These are phyloP conservation scores for Orthonevra nobilis DNA, from an alignment of 2,888 invertebrate genomes.

Conservation along the genomic window DNA sequence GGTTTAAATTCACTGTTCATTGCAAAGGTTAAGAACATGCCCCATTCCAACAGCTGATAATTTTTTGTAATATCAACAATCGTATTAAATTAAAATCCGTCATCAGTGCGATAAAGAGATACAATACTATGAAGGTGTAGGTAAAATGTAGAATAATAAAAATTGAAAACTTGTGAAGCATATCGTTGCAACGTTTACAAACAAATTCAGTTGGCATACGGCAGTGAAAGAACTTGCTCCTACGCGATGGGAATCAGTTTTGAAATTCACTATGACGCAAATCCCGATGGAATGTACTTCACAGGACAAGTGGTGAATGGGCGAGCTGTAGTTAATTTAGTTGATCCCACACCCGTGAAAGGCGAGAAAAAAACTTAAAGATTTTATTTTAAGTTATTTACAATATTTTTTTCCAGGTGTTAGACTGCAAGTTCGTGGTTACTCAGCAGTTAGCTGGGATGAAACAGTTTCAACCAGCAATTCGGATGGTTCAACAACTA, in stretches of 20 bases:
- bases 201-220: not conserved
- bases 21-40: too few relatives aligned
- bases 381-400: not conserved
- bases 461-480: not conserved
- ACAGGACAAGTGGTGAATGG: constrained; percentile 75
- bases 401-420: constrained; percentile 9
- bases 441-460: constrained; percentile 46
- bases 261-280: constrained; percentile 76
- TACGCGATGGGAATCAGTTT: constrained; percentile 73
- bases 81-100: too few relatives aligned
- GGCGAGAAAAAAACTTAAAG: constrained; percentile 46
- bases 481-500: constrained; percentile 22
- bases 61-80: too few relatives aligned
- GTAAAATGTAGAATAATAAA: too few relatives aligned
- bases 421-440: constrained; percentile 31
- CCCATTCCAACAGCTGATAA: too few relatives aligned
- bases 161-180: too few relatives aligned
- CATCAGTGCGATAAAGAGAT: too few relatives aligned
- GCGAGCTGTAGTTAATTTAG: constrained; percentile 66
- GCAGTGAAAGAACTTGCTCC: not conserved
- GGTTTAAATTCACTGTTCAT: too few relatives aligned
- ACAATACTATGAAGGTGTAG: too few relatives aligned
- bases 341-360: constrained; percentile 69
- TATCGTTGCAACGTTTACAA: not conserved
- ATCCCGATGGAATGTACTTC: constrained; percentile 75